phyloP scores from a whole-genome alignment of 1,140 invertebrate species.

The Melipona quadrifasciata region DNA sequence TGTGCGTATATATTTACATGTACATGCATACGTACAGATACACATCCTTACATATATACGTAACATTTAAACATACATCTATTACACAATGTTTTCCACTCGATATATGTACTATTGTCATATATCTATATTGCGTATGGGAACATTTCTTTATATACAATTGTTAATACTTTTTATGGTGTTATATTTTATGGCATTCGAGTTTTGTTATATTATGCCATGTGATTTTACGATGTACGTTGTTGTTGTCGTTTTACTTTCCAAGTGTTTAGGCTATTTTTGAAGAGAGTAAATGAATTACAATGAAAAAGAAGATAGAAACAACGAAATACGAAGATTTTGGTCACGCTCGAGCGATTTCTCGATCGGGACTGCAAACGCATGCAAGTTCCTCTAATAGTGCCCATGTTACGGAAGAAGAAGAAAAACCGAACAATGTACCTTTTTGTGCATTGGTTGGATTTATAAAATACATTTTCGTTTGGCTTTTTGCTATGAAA shows the following conservation, averaged over 20 bases:
- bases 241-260: slow-evolving; percentile 65
- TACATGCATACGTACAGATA: slow-evolving; percentile 46
- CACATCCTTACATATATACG: slow-evolving; percentile 47
- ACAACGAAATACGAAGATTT: slow-evolving; percentile 10
- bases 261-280: slow-evolving; percentile 76
- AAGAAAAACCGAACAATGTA: slow-evolving; percentile 45
- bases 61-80: slow-evolving; percentile 52
- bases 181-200: slow-evolving; percentile 72
- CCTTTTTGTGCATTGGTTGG: slow-evolving; percentile 62
- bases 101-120: slow-evolving; percentile 53
- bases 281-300: slow-evolving; percentile 45
- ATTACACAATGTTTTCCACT: slow-evolving; percentile 46
- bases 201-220: slow-evolving; percentile 72
- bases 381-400: neutral
- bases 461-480: slow-evolving; percentile 38
- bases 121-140: slow-evolving; percentile 56
- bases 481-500: slow-evolving; percentile 44
- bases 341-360: slow-evolving; percentile 77
- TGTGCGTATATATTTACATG: slow-evolving; percentile 18
- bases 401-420: slow-evolving; percentile 26
- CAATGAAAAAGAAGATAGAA: slow-evolving; percentile 32
- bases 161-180: slow-evolving; percentile 68
- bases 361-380: slow-evolving; percentile 64
- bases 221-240: slow-evolving; percentile 63
- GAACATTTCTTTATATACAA: slow-evolving; percentile 41